Evolutionary conservation across 1,140 invertebrate species (phyloP), one percentile per base, ranked within the genome.

Genomic region (Ridgeia piscesae): DNA sequence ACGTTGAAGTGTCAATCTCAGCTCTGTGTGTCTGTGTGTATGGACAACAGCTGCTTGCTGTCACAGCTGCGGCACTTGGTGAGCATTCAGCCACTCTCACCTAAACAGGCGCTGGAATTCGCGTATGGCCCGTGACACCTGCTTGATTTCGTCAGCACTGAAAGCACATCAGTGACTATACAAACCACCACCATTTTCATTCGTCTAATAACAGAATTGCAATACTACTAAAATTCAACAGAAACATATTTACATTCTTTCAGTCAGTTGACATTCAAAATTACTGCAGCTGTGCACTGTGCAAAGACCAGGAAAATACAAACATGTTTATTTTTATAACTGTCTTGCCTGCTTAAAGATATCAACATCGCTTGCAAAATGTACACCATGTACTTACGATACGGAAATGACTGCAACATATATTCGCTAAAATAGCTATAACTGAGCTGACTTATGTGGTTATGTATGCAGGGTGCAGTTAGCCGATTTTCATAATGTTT

Each of bases 31-130:
- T n/a, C n/a, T n/a, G n/a, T n/a, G 58, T 77, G 58, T 77, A 21
- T 42, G 4, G 58, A 27, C 58, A 77, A 77, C 58, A 42, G 42
- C 11, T 77, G 58, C 58, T 77, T 6, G 6, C 58, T 77, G 17
- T 21, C 14, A 77, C 58, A 27, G 58, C 58, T 77, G 58, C 27
- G 58, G 58, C 27, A 77, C 4, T 42, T 77, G 58, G 14, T 21
- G 27, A 21, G 8, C 58, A 77, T 77, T 77, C 58, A 77, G 58
- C 58, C 14, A 77, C 58, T n/a, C 89, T 94, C 92, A 98, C 96
- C 97, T 97, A 95, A 97, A 98, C 34, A 98, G 96, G 93, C 98
- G 96, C 42, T 97, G 97, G 95, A 98, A 98, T 93, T 97, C 97
- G 95, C 97, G 97, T 92, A 98, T 94, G 34, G 97, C 97, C 93